A percentile compares a stretch with the other conserved stretches of the same genome.
Conservation (phyloP, 2,113 vertebrate genomes). For the Forbesichthys agassizii region DNA sequence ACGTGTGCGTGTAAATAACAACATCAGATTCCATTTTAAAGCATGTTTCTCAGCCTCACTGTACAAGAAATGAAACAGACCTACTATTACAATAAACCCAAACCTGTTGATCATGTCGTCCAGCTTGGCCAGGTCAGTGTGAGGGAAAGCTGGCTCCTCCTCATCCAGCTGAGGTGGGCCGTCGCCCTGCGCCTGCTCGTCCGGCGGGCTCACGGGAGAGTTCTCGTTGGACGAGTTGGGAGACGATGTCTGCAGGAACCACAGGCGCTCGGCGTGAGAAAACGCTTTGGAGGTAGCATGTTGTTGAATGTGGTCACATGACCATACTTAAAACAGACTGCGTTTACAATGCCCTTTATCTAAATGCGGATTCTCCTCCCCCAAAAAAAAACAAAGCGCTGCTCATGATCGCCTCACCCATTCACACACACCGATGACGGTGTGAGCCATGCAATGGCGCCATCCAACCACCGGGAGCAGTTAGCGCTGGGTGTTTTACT, state of each 20-base stretch:
- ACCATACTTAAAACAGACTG: too few relatives aligned
- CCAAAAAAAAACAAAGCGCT: too few relatives aligned
- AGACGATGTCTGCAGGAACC: conserved; percentile 85
- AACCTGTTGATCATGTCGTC: conserved; percentile 99
- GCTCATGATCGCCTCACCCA: too few relatives aligned
- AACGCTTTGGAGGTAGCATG: background rate
- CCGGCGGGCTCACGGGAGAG: conserved; percentile 95
- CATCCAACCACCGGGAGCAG: too few relatives aligned
- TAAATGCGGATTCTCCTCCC: too few relatives aligned
- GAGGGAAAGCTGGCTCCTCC: conserved; percentile 98
- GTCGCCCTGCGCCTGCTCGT: conserved; percentile 91
- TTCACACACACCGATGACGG: background rate
- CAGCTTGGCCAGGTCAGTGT: conserved; percentile 98
- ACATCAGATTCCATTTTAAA: too few relatives aligned
- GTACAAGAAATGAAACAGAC: too few relatives aligned
- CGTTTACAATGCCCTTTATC: too few relatives aligned
- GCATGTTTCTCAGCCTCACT: too few relatives aligned
- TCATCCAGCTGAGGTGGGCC: conserved; percentile 92
- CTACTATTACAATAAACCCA: background rate
- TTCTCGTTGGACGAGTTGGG: conserved; percentile 99
- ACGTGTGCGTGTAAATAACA: too few relatives aligned
- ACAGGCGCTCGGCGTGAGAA: background rate
- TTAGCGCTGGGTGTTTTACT: too few relatives aligned
- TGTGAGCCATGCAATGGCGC: too few relatives aligned
- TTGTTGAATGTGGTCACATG: background rate